Conservation (phyloP, 2,888 invertebrate species). For the Piscicola geometra region DNA sequence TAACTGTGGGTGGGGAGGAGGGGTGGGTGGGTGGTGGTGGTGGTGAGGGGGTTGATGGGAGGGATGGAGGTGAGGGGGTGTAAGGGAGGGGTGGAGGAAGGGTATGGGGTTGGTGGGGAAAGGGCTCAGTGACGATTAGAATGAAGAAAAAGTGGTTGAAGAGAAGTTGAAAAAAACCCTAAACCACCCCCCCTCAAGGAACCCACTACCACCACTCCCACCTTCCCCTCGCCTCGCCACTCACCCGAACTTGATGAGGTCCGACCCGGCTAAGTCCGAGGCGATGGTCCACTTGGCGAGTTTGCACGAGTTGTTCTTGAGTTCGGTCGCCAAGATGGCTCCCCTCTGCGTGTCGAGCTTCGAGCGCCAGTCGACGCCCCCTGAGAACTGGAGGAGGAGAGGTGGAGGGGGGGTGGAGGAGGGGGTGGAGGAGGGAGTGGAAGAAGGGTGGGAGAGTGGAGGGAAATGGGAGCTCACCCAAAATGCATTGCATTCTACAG, state of each 20-base stretch:
- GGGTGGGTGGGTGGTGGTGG: not conserved
- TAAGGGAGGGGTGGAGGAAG: no score
- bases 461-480: not conserved
- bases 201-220: no score
- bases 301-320: conserved; percentile 98
- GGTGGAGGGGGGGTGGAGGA: no score
- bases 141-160: not conserved
- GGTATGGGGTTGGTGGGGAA: not conserved
- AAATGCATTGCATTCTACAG: not conserved
- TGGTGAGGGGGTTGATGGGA: no score
- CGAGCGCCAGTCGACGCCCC: conserved; percentile 96
- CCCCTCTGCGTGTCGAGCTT: conserved; percentile 95
- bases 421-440: not conserved
- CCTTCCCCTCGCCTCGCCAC: conserved; percentile 35
- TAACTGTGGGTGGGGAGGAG: conserved; percentile 61
- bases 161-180: not conserved
- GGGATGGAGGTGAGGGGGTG: no score
- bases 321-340: conserved; percentile 93
- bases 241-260: conserved; percentile 90
- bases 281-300: conserved; percentile 94
- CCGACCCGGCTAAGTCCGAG: conserved; percentile 87
- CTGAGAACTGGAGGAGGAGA: conserved; percentile 63
- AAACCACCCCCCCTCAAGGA: not conserved
- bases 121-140: not conserved
- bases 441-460: not conserved